These are phyloP conservation scores for Drusus annulatus DNA, from an alignment of 1,140 invertebrate species.

Conservation along the genomic window DNA sequence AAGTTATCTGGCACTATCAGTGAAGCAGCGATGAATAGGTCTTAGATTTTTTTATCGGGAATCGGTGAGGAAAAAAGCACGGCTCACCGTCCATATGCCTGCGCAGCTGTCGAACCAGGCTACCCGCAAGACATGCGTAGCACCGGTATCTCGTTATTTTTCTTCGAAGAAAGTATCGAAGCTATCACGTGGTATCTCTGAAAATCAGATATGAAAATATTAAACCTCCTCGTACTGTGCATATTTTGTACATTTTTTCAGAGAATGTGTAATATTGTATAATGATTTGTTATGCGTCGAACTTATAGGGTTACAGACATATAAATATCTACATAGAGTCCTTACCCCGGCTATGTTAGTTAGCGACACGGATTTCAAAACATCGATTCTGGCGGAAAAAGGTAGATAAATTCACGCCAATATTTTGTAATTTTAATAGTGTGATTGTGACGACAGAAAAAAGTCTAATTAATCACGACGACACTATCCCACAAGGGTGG, in stretches of 20 bases:
- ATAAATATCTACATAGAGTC: no score
- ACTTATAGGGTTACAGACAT: no score
- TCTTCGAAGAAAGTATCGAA: neutral
- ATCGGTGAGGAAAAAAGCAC: constrained; percentile 27
- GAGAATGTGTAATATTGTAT: neutral
- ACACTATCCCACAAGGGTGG: no score
- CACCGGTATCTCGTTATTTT: neutral
- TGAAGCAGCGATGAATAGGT: constrained; percentile 15
- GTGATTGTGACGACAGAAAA: no score
- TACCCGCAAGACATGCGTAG: neutral
- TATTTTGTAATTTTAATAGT: no score
- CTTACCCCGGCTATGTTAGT: no score
- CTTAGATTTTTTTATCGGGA: constrained; percentile 41
- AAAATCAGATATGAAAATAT: neutral
- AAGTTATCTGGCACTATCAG: constrained; percentile 37
- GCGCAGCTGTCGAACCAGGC: constrained; percentile 25
- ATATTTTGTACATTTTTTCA: neutral
- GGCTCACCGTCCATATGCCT: constrained; percentile 28
- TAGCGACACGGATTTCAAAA: no score
- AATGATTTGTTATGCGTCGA: neutral
- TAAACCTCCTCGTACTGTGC: neutral
- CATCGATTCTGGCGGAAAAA: no score
- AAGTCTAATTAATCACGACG: no score
- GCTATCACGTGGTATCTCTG: neutral
- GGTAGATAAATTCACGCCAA: no score